Conservation (phyloP, 2,888 invertebrate genomes). For the Caenorhabditis angaria region DNA sequence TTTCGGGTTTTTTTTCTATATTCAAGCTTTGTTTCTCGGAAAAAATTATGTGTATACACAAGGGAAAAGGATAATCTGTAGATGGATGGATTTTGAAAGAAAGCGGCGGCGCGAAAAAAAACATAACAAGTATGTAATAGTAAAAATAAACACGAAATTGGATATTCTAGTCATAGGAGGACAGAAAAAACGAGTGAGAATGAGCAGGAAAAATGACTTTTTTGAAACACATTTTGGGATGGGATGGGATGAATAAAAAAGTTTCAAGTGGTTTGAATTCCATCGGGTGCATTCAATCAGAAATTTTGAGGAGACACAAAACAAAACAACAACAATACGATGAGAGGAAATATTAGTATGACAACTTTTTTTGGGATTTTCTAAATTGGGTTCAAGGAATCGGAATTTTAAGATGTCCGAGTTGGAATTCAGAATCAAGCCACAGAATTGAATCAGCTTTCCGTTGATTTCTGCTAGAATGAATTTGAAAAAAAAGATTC, state of each 20-base stretch:
- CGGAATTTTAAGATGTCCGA: no score
- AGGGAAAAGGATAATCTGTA: neutral
- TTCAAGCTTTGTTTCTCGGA: neutral
- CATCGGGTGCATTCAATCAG: constrained; percentile 9
- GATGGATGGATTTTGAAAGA: neutral
- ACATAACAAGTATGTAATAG: neutral
- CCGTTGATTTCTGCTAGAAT: no score
- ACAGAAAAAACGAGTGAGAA: neutral
- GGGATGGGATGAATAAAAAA: neutral
- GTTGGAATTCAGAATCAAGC: no score
- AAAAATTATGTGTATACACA: no score
- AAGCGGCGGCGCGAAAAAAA: neutral
- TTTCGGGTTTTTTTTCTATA: no score
- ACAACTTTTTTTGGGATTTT: neutral
- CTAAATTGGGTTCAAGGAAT: no score
- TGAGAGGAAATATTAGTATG: neutral
- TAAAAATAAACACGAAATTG: neutral
- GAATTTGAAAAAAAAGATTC: no score
- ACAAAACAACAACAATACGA: neutral
- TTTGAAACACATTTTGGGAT: neutral
- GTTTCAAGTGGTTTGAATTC: constrained; percentile 10
- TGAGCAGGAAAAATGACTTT: neutral
- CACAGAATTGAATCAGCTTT: no score
- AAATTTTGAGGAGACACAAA: neutral
- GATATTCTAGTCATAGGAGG: neutral